Evolutionary conservation across 2,888 invertebrate genomes (phyloP).

Genomic region (Periphyllus acericola): DNA sequence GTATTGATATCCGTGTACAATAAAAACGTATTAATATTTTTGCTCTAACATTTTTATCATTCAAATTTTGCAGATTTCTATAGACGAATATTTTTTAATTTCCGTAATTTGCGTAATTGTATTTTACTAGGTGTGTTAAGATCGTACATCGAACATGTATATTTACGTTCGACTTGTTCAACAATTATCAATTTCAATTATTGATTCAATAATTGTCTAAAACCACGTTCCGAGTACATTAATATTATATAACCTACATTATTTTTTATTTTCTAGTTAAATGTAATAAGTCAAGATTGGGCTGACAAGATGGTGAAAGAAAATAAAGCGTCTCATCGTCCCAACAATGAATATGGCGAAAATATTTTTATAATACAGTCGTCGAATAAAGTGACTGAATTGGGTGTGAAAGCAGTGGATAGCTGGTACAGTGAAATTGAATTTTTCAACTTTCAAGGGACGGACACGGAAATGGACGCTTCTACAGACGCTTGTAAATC

Average conservation of each 20-base stretch:
- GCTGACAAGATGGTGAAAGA: conserved; percentile 36
- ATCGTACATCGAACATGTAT: too few species aligned
- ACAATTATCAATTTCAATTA: too few species aligned
- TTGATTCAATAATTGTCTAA: too few species aligned
- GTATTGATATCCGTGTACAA: too few species aligned
- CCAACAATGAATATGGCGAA: conserved; percentile 48
- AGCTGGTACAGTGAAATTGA: conserved; percentile 52
- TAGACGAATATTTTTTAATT: too few species aligned
- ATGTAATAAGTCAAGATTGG: conserved; percentile 53
- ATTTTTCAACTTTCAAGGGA: conserved; percentile 45
- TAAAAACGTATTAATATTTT: too few species aligned
- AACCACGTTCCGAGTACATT: too few species aligned
- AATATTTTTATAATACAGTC: conserved; percentile 48
- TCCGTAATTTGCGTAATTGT: too few species aligned
- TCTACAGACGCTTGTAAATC: conserved; percentile 32
- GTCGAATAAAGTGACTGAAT: background rate
- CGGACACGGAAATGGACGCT: conserved; percentile 6
- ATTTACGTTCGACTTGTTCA: too few species aligned
- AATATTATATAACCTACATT: background rate
- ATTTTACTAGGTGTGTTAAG: too few species aligned
- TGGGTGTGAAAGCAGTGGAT: conserved; percentile 39
- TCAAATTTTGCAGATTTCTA: too few species aligned
- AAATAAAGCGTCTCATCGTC: conserved; percentile 31
- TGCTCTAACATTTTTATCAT: too few species aligned
- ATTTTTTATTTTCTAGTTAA: conserved; percentile 22